phyloP scores from a whole-genome alignment of 1,140 invertebrate species.

The Latrodectus geometricus region DNA sequence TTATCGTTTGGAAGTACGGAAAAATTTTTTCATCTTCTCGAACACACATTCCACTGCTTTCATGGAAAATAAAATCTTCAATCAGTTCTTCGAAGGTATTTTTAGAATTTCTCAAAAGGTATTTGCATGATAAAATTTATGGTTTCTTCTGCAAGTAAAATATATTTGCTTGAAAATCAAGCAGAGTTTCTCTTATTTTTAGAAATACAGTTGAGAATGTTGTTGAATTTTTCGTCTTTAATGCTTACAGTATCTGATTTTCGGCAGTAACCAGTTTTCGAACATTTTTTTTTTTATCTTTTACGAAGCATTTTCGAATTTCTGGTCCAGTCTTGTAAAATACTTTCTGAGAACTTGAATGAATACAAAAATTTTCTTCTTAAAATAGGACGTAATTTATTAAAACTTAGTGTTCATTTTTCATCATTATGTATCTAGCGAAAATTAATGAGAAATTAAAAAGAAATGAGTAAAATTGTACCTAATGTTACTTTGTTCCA shows the following conservation, averaged over 20 bases:
- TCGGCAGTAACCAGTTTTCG: not conserved
- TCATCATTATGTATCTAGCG: no score
- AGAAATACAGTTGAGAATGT: not conserved
- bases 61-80: conserved; percentile 1
- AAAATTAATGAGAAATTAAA: no score
- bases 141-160: not conserved
- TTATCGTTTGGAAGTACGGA: not conserved
- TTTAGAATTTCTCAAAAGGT: conserved; percentile 3
- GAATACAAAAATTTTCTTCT: not conserved
- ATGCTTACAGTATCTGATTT: not conserved
- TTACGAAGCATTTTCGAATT: not conserved
- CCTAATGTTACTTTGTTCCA: no score
- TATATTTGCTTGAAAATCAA: not conserved
- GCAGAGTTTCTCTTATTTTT: not conserved
- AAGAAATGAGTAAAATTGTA: no score
- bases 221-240: not conserved
- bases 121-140: conserved; percentile 1
- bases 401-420: not conserved
- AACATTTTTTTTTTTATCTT: not conserved
- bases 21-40: not conserved
- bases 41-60: not conserved
- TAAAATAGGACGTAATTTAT: not conserved
- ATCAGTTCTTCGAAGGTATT: conserved; percentile 14
- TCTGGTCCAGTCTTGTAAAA: not conserved
- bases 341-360: not conserved